Conservation (phyloP, 1,140 invertebrate genomes). For the Lysiphlebus fabarum region DNA sequence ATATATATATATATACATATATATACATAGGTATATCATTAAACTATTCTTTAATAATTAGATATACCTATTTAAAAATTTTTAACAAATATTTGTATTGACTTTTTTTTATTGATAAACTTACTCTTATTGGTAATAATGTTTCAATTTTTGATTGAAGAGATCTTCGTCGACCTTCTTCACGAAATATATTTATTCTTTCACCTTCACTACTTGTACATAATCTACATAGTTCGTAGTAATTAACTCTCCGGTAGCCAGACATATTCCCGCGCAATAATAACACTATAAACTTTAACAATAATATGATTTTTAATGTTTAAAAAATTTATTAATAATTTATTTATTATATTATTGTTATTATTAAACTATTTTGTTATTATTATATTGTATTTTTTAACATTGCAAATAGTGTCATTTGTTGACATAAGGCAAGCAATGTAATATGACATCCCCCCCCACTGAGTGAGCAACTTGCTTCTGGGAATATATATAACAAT, state of each 20-base stretch:
- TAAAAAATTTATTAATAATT: neutral
- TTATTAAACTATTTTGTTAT: no score
- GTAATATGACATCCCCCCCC: neutral
- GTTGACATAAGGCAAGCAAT: conserved; percentile 32
- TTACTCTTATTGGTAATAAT: conserved; percentile 62
- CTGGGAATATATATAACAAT: no score
- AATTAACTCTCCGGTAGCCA: conserved; percentile 66
- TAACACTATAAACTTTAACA: neutral
- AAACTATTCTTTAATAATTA: no score
- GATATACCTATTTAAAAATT: no score
- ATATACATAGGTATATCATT: no score
- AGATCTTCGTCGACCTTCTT: conserved; percentile 63
- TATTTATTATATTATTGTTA: no score
- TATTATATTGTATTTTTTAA: no score
- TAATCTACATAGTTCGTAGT: conserved; percentile 67
- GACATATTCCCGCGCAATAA: conserved; percentile 56
- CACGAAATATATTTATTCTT: conserved; percentile 66
- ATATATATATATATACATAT: no score
- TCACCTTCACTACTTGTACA: conserved; percentile 65
- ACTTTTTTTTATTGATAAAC: neutral
- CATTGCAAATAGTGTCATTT: conserved; percentile 17
- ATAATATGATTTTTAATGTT: conserved; percentile 9
- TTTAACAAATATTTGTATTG: no score
- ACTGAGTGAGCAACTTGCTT: no score
- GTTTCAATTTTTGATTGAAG: conserved; percentile 64